Base-by-base conservation (phyloP, 2,888 invertebrate species). In the Octonoba sinensis region DNA sequence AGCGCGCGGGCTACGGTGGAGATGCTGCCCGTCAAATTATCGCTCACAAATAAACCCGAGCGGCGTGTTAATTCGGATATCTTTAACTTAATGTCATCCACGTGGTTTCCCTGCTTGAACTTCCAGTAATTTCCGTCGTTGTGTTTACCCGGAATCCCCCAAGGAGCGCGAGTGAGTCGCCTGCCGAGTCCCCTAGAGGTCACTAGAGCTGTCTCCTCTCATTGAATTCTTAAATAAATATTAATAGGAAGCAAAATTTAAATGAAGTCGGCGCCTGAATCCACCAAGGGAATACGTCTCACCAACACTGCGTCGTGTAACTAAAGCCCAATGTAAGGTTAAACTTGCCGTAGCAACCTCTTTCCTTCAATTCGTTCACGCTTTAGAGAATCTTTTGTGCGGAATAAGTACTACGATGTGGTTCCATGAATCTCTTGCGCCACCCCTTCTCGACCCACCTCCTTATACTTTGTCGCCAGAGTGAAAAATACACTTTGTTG, bases 151-250 rank as follows among this genome's bases (percentile, higher is more conserved):
- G 64, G 8, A 12, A 18, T 12, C 60, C 77, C 44, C 74, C 0
- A 4, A 69, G 60, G 77, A 62, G 20, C 4, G 15, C 57, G 47
- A 24, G 51, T 24, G 60, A 72, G 79, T 64, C 65, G 78, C 51
- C 73, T 20, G 36, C 24, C 27, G 66, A 54, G 62, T 71, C 71
- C 82, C 67, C 74, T 51, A 13, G 76, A 66, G 76, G 76, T 76
- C 72, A 76, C n/a, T 65, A 36, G 47, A 49, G 81, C 70, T 75
- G 74, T 70, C 60, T 78, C 72, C 76, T 65, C 79, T 82, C 82
- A 84, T 84, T 84, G 77, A 82, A 83, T 77, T 83, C 83, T 83
- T 83, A 83, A 83, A 83, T 83, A 83, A 83, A 83, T 83, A 83
- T 83, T 83, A 83, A 83, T 83, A 74, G 77, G 78, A 70, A 66